Evolutionary conservation across 2,888 invertebrate species (phyloP).

Genomic region (Cephus pulcher): DNA sequence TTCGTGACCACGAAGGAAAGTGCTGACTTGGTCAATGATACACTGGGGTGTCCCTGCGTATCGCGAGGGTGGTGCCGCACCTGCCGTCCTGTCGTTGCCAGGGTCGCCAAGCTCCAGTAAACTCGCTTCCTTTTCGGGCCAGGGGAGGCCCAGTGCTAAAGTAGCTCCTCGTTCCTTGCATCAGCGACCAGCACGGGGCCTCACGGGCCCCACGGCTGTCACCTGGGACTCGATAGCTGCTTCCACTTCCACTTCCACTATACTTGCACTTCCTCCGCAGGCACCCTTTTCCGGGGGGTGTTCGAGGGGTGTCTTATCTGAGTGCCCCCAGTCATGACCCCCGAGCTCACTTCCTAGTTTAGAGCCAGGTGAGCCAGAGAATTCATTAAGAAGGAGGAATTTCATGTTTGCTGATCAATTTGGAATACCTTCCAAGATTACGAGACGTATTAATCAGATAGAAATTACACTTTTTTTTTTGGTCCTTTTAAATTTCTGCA

Average conservation of each 20-base stretch:
- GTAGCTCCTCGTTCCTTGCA: neutral
- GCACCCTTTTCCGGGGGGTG: constrained; percentile 40
- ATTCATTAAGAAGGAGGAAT: constrained; percentile 15
- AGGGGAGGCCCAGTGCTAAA: neutral
- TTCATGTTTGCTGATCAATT: no score
- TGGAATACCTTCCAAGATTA: no score
- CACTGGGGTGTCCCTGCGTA: neutral
- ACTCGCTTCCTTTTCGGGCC: constrained; percentile 54
- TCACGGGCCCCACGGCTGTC: constrained; percentile 31
- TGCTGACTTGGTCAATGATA: no score
- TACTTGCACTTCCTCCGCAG: constrained; percentile 38
- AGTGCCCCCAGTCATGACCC: constrained; percentile 24
- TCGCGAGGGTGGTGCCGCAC: constrained; percentile 14
- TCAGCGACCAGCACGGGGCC: neutral
- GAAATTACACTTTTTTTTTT: no score
- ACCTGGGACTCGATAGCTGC: constrained; percentile 48
- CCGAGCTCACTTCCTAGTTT: constrained; percentile 18
- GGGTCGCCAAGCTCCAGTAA: constrained; percentile 56
- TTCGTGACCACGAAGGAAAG: no score
- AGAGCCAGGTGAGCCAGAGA: constrained; percentile 41
- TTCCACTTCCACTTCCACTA: neutral
- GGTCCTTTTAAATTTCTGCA: no score
- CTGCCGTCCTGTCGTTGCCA: constrained; percentile 24
- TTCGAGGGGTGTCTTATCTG: constrained; percentile 39
- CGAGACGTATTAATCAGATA: no score